phyloP scores from a whole-genome alignment of 2,888 invertebrate genomes.

The Philhelius pedissequus region DNA sequence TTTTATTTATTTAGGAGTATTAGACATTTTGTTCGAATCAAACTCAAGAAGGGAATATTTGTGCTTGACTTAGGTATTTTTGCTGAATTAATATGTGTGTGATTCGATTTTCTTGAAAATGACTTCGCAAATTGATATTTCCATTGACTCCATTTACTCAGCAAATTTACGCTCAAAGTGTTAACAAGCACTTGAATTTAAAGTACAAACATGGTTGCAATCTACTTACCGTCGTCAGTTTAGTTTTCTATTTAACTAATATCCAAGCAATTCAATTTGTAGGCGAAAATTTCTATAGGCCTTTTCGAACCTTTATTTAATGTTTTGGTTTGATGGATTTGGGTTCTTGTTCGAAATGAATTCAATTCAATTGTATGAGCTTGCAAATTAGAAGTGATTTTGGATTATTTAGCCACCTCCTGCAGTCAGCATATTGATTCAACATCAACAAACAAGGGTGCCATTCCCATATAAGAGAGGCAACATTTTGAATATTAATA shows the following conservation, averaged over 20 bases:
- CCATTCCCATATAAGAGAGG: no score
- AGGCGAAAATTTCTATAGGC: background rate
- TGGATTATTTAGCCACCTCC: background rate
- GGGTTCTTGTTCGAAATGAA: conserved; percentile 40
- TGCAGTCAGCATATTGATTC: no score
- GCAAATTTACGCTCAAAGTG: background rate
- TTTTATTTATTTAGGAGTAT: background rate
- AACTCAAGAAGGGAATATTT: no score
- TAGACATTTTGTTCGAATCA: background rate
- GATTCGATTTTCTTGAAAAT: background rate
- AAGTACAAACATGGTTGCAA: background rate
- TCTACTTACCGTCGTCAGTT: background rate
- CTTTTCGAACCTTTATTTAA: background rate
- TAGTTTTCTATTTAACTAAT: background rate
- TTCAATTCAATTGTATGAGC: conserved; percentile 24
- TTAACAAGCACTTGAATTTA: background rate
- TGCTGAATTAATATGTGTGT: background rate
- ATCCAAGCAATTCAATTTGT: background rate
- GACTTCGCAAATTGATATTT: conserved; percentile 1
- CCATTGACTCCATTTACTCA: conserved; percentile 8
- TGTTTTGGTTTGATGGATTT: conserved; percentile 35
- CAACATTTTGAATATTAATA: no score
- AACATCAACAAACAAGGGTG: no score
- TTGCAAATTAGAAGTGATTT: conserved; percentile 22
- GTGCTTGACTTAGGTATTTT: background rate